A percentile compares a stretch with the other conserved stretches of the same genome.
Conservation (phyloP, 2,888 invertebrate genomes). For the Gerris lacustris region DNA sequence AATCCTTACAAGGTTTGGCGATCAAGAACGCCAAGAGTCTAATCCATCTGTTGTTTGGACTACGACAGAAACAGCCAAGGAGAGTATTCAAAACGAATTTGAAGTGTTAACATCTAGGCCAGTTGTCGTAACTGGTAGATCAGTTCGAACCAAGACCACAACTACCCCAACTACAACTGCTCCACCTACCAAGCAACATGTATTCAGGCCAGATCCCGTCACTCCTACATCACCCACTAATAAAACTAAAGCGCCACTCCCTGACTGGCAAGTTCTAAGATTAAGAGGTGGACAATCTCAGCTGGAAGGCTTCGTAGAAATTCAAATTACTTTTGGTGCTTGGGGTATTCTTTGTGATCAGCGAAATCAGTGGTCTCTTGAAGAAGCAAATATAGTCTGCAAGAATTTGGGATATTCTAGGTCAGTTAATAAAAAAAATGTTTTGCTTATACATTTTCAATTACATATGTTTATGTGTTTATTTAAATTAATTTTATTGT, state of each 20-base stretch:
- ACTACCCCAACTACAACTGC: conserved; percentile 16
- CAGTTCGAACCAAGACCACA: conserved; percentile 14
- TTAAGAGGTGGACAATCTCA: conserved; percentile 39
- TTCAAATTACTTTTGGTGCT: conserved; percentile 36
- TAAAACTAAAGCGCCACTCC: conserved; percentile 19
- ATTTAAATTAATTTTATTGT: neutral
- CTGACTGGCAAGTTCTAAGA: conserved; percentile 36
- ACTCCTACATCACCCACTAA: conserved; percentile 10
- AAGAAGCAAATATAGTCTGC: conserved; percentile 43
- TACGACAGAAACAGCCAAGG: neutral
- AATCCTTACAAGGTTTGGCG: neutral
- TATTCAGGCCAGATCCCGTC: neutral
- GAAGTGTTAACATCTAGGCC: neutral
- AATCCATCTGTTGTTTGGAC: neutral
- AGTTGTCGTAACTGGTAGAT: neutral
- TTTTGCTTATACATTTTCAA: conserved; percentile 8
- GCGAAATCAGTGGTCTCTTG: conserved; percentile 39
- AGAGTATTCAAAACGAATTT: neutral
- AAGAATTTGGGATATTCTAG: conserved; percentile 40
- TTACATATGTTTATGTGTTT: neutral
- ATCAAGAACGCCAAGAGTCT: neutral
- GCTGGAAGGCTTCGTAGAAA: conserved; percentile 40
- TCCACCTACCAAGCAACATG: neutral
- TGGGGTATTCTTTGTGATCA: conserved; percentile 44
- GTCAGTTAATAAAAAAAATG: conserved; percentile 31